A percentile compares a stretch with the other conserved stretches of the same genome.
Evolutionary conservation across 2,113 vertebrate genomes (phyloP).

Genomic region (Tiliqua scincoides): DNA sequence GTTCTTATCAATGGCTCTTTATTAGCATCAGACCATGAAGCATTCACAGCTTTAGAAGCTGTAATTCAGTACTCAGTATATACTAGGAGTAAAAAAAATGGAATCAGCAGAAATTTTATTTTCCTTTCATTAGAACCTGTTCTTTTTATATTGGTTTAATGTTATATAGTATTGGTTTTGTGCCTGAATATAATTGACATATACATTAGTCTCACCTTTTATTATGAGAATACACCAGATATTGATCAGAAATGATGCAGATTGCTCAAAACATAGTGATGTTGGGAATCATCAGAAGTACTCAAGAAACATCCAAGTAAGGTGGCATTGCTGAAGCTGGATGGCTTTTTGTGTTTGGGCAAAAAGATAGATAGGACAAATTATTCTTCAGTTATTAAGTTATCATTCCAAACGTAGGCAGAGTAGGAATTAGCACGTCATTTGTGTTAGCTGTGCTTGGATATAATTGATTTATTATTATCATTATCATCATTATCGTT

Average conservation of each 20-base stretch:
- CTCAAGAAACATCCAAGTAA: background rate
- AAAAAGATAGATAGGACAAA: background rate
- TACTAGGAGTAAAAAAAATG: slow-evolving; percentile 21
- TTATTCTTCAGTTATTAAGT: background rate
- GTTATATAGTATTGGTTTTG: background rate
- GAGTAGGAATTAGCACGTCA: background rate
- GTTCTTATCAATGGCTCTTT: no score
- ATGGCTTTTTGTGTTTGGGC: background rate
- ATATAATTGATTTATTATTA: no score
- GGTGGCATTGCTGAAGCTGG: background rate
- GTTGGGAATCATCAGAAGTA: background rate
- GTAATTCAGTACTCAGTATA: slow-evolving; percentile 30
- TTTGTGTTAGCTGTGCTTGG: no score
- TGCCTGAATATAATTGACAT: background rate
- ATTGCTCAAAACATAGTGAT: background rate
- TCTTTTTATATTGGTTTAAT: background rate
- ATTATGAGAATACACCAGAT: background rate
- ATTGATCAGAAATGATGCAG: background rate
- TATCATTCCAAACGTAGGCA: no score
- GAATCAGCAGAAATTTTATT: slow-evolving; percentile 12
- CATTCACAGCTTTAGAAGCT: slow-evolving; percentile 32
- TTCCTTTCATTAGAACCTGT: background rate
- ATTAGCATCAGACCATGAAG: slow-evolving; percentile 14
- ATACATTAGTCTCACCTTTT: background rate
- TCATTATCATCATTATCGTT: no score